A percentile compares a stretch with the other conserved stretches of the same genome.
phyloP scores from a whole-genome alignment of 1,140 invertebrate species.

The Hirudo medicinalis region DNA sequence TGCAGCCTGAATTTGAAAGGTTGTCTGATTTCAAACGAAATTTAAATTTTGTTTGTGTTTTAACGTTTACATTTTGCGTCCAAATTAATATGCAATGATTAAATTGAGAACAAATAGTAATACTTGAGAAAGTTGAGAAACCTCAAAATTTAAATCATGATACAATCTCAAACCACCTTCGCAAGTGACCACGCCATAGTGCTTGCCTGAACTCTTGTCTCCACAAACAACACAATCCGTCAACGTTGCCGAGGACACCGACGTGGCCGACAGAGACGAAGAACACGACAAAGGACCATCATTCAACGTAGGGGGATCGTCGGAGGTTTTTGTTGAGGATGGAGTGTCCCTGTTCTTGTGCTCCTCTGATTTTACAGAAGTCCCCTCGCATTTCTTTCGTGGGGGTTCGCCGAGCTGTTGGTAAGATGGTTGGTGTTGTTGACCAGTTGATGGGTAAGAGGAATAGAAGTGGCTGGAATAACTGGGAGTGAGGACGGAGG shows the following conservation, averaged over 20 bases:
- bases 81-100: not conserved
- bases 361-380: not conserved
- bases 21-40: not conserved
- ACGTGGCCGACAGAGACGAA: not conserved
- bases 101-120: not conserved
- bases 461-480: not conserved
- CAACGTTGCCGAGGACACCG: not conserved
- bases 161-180: constrained; percentile 49
- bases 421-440: not conserved
- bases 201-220: constrained; percentile 94
- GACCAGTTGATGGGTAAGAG: not conserved
- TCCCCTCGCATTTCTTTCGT: not conserved
- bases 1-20: constrained; percentile 49
- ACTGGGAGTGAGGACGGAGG: not conserved
- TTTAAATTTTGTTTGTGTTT: not conserved
- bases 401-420: not conserved
- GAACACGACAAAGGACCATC: constrained; percentile 3
- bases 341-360: constrained; percentile 5
- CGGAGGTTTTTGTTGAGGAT: not conserved
- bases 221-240: constrained; percentile 97
- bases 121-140: not conserved
- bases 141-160: not conserved
- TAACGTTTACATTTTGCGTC: not conserved
- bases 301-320: not conserved
- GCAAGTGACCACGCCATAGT: constrained; percentile 97